These are phyloP conservation scores for Fragum whitleyi DNA, from an alignment of 2,888 invertebrate species.

Conservation along the genomic window DNA sequence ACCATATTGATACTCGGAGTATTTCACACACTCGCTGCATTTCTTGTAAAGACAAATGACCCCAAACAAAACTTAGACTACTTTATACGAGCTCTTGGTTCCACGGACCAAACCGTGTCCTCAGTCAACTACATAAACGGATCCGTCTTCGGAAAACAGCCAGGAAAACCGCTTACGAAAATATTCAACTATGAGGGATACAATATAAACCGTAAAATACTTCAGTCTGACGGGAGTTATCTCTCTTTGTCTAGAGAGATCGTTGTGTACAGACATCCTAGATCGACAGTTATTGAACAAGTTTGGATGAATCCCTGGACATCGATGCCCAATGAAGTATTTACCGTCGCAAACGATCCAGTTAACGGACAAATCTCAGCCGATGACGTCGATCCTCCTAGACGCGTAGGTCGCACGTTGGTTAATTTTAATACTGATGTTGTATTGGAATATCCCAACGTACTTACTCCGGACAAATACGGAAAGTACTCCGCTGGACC, in stretches of 20 bases:
- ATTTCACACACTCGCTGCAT: background rate
- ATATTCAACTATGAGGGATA: slow-evolving; percentile 70
- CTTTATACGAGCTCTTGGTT: slow-evolving; percentile 54
- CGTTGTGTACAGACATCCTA: slow-evolving; percentile 63
- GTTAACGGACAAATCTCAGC: slow-evolving; percentile 53
- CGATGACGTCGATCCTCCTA: slow-evolving; percentile 34
- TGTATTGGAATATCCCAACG: slow-evolving; percentile 66
- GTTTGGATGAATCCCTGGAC: slow-evolving; percentile 64
- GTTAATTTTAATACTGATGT: slow-evolving; percentile 59
- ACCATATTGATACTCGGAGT: background rate
- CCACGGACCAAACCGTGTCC: slow-evolving; percentile 40
- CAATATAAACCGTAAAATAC: slow-evolving; percentile 64
- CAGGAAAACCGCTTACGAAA: slow-evolving; percentile 40
- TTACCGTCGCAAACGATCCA: slow-evolving; percentile 67
- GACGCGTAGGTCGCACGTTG: slow-evolving; percentile 15
- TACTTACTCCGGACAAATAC: slow-evolving; percentile 58
- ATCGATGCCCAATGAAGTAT: slow-evolving; percentile 62
- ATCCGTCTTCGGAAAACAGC: slow-evolving; percentile 56
- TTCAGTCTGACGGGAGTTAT: slow-evolving; percentile 57
- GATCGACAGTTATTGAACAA: slow-evolving; percentile 57
- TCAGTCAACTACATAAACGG: slow-evolving; percentile 64
- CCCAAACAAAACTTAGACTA: slow-evolving; percentile 60
- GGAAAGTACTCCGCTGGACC: slow-evolving; percentile 63
- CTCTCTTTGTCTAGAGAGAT: slow-evolving; percentile 66
- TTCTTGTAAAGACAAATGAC: slow-evolving; percentile 32